Percentiles rank a stretch among this genome's conserved stretches.
phyloP scores from a whole-genome alignment of 2,113 vertebrate species.

The Neogale vison region DNA sequence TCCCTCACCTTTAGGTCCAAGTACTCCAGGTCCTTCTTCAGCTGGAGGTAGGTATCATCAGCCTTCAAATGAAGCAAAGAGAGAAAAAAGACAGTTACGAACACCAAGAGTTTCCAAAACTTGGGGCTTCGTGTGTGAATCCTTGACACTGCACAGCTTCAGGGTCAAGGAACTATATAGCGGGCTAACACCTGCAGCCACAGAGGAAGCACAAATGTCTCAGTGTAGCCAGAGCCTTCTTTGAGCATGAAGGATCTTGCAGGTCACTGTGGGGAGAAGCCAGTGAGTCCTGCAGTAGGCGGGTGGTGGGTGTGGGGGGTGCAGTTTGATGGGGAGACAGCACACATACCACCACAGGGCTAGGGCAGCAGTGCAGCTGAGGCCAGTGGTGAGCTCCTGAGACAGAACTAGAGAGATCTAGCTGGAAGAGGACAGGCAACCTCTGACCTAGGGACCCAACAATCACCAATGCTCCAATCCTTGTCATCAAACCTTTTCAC shows the following conservation, averaged over 20 bases:
- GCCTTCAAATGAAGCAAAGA: conserved; percentile 89
- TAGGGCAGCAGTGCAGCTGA: background rate
- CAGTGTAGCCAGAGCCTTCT: background rate
- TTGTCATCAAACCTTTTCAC: background rate
- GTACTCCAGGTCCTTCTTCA: conserved; percentile 99
- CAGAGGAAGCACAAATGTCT: conserved; percentile 42
- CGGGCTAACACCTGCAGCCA: conserved; percentile 25
- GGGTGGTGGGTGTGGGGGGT: too few species aligned
- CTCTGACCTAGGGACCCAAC: background rate
- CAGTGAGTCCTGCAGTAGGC: background rate
- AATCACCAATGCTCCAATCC: background rate
- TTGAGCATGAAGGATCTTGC: background rate
- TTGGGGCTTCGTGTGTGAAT: background rate
- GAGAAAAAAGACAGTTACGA: conserved; percentile 80
- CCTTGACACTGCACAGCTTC: background rate
- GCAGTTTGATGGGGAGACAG: background rate
- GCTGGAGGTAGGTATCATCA: conserved; percentile 97
- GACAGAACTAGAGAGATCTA: background rate
- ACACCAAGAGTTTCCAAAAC: background rate
- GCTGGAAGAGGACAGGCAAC: background rate
- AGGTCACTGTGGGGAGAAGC: background rate
- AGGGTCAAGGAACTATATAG: conserved; percentile 3
- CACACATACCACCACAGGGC: background rate
- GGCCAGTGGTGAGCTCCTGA: background rate
- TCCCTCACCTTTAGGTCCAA: conserved; percentile 97